Evolutionary conservation across 2,888 invertebrate species (phyloP).

Genomic region (Calephelis perditalis): DNA sequence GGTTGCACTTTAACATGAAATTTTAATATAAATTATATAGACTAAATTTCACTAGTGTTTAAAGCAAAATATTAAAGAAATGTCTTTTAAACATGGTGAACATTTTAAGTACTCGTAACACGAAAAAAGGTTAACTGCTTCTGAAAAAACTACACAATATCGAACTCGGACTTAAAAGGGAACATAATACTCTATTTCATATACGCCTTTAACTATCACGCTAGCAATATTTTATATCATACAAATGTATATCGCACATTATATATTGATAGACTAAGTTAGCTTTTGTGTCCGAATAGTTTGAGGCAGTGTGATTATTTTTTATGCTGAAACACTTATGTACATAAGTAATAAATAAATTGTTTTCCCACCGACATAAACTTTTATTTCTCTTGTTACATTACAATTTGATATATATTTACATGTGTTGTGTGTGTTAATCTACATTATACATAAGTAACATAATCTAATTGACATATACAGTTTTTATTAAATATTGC

Average conservation of each 20-base stretch:
- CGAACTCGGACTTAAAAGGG: background rate
- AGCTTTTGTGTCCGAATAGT: slow-evolving; percentile 53
- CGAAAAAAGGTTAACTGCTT: too few species aligned
- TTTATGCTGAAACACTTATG: slow-evolving; percentile 56
- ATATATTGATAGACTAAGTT: slow-evolving; percentile 46
- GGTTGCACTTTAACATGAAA: too few species aligned
- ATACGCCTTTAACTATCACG: slow-evolving; percentile 35
- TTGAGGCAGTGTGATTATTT: slow-evolving; percentile 51
- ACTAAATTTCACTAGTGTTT: too few species aligned
- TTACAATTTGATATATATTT: slow-evolving; percentile 10
- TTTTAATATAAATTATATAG: too few species aligned
- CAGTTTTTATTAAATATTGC: slow-evolving; percentile 3
- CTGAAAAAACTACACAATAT: background rate
- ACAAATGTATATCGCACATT: slow-evolving; percentile 51
- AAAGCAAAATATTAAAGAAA: too few species aligned
- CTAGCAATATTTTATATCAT: slow-evolving; percentile 49
- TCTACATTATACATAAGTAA: slow-evolving; percentile 23
- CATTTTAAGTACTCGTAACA: too few species aligned
- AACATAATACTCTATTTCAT: slow-evolving; percentile 21
- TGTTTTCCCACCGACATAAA: slow-evolving; percentile 59
- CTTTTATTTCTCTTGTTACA: slow-evolving; percentile 25
- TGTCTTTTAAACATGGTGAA: too few species aligned
- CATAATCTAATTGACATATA: slow-evolving; percentile 12
- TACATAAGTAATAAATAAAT: slow-evolving; percentile 67
- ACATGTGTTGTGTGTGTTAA: slow-evolving; percentile 9